phyloP scores from a whole-genome alignment of 1,140 invertebrate genomes.

The Alviniconcha marisindica region DNA sequence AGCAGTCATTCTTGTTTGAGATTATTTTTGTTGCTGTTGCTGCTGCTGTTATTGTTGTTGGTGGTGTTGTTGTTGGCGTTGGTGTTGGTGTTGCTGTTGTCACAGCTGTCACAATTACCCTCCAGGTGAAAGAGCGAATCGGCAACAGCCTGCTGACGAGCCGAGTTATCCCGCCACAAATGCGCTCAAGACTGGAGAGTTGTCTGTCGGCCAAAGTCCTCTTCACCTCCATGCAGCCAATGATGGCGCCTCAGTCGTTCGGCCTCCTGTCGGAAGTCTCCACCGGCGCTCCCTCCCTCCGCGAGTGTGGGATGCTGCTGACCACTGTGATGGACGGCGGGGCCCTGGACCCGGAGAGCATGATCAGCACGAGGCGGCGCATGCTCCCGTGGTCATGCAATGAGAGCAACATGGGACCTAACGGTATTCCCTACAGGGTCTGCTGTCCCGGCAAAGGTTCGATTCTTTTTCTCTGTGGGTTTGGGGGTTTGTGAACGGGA shows the following conservation, averaged over 20 bases:
- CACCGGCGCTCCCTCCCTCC: not conserved
- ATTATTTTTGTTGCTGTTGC: too few species aligned
- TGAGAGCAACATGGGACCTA: not conserved
- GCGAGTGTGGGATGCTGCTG: not conserved
- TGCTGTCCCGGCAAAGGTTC: slow-evolving; percentile 1
- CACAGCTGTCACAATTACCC: too few species aligned
- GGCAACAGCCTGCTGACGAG: slow-evolving; percentile 5
- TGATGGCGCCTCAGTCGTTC: not conserved
- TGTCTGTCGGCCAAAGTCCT: not conserved
- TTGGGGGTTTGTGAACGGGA: not conserved
- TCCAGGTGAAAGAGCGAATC: not conserved
- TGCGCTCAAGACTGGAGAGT: not conserved
- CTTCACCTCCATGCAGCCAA: not conserved
- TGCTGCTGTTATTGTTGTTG: too few species aligned
- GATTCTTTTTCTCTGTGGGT: not conserved
- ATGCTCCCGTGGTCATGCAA: slow-evolving; percentile 9
- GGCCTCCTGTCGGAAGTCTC: not conserved
- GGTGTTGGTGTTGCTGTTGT: too few species aligned
- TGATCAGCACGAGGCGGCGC: not conserved
- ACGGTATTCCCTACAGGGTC: not conserved
- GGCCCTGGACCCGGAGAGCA: slow-evolving; percentile 6
- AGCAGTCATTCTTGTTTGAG: too few species aligned
- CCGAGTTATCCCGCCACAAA: not conserved
- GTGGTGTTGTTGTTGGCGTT: too few species aligned
- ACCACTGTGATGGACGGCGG: slow-evolving; percentile 1